These are phyloP conservation scores for Toxotes chatareus DNA, from an alignment of 2,113 vertebrate species.

Conservation along the genomic window DNA sequence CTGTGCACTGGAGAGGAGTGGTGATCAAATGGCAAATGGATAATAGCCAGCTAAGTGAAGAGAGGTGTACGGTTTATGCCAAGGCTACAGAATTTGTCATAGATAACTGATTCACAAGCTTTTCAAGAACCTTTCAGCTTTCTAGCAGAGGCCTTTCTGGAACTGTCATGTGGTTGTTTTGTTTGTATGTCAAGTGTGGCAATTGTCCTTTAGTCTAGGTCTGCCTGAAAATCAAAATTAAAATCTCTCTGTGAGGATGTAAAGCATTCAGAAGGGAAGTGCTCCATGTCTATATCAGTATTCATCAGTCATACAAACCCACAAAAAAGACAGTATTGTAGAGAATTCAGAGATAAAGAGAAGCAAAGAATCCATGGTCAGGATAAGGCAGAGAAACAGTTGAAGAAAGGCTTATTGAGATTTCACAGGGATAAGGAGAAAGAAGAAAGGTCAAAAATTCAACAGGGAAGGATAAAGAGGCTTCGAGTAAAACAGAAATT, in stretches of 20 bases:
- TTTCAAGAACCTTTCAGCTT: not conserved
- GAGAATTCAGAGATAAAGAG: not conserved
- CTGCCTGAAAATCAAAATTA: not conserved
- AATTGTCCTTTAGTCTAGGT: not conserved
- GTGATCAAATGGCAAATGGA: constrained; percentile 26
- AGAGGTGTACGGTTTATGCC: not conserved
- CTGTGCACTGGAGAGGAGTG: not conserved
- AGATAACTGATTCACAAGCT: not conserved
- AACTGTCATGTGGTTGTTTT: not conserved
- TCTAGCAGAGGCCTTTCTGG: not conserved
- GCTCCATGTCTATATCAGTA: not conserved
- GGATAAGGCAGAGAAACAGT: constrained; percentile 13
- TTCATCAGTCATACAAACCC: constrained; percentile 2
- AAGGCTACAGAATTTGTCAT: not conserved
- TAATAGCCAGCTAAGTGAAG: constrained; percentile 16
- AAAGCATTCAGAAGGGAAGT: not conserved
- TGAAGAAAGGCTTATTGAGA: not conserved
- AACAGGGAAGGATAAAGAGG: not conserved
- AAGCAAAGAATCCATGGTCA: not conserved
- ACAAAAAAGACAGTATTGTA: not conserved
- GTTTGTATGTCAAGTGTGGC: not conserved
- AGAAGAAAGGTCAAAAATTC: not conserved
- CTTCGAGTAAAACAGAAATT: not conserved
- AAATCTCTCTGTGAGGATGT: not conserved
- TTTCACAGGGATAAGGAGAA: not conserved